A percentile compares a stretch with the other conserved stretches of the same genome.
These are phyloP conservation scores for Pachypeltis micranthus DNA, from an alignment of 1,140 invertebrate species.

Conservation along the genomic window DNA sequence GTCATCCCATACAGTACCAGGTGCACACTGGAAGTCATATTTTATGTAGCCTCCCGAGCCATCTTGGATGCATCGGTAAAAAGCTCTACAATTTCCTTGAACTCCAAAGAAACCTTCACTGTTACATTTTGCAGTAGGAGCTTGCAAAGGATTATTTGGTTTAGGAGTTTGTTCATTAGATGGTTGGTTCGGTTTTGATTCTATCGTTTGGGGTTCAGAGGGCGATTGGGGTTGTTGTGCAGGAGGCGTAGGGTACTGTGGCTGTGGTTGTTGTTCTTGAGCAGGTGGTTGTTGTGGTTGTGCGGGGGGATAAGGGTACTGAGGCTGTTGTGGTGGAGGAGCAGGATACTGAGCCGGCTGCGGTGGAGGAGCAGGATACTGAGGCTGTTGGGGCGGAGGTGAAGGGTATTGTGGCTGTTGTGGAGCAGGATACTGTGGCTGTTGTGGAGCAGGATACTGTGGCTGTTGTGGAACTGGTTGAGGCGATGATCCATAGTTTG, in stretches of 20 bases:
- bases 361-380: too few relatives aligned
- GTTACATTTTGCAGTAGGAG: slow-evolving; percentile 17
- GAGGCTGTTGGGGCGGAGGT: background rate
- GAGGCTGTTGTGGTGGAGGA: background rate
- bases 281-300: slow-evolving; percentile 7
- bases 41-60: slow-evolving; percentile 41
- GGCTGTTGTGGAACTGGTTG: background rate
- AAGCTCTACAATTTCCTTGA: slow-evolving; percentile 47
- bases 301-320: too few relatives aligned
- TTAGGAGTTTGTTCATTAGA: too few relatives aligned
- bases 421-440: background rate
- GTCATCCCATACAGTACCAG: slow-evolving; percentile 52
- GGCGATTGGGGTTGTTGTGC: background rate
- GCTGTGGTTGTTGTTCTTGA: slow-evolving; percentile 9
- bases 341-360: background rate
- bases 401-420: background rate
- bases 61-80: slow-evolving; percentile 53
- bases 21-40: slow-evolving; percentile 50
- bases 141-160: too few relatives aligned
- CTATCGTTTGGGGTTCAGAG: too few relatives aligned
- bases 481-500: background rate
- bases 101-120: slow-evolving; percentile 45
- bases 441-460: background rate
- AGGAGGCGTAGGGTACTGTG: background rate
- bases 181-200: too few relatives aligned